phyloP scores from a whole-genome alignment of 2,888 invertebrate genomes.

The Steinernema carpocapsae region DNA sequence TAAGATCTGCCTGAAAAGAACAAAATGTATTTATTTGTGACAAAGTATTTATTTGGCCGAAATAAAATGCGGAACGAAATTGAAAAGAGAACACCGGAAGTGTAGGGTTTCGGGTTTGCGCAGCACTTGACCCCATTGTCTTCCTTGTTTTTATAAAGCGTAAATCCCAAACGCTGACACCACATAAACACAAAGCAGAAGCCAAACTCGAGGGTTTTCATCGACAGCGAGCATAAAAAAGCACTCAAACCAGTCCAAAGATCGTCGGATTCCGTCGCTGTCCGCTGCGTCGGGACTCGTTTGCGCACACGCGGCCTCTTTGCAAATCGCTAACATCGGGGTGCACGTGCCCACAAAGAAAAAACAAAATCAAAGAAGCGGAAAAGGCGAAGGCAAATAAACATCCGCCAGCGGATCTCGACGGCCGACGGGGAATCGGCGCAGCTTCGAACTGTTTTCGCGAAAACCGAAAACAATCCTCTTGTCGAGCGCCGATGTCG shows the following conservation, averaged over 20 bases:
- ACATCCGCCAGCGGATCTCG: background rate
- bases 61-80: background rate
- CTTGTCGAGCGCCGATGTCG: background rate
- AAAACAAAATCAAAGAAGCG: conserved; percentile 1
- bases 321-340: background rate
- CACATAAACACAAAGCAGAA: too few species aligned
- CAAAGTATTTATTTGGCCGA: background rate
- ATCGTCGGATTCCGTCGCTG: too few species aligned
- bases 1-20: background rate
- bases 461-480: background rate
- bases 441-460: background rate
- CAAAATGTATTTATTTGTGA: conserved; percentile 4
- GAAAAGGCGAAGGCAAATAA: conserved; percentile 1
- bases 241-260: too few species aligned
- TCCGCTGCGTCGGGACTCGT: too few species aligned
- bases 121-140: too few species aligned
- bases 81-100: background rate
- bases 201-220: too few species aligned
- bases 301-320: background rate
- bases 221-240: too few species aligned
- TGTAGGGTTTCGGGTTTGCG: too few species aligned
- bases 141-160: too few species aligned
- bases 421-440: too few species aligned
- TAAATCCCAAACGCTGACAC: too few species aligned
- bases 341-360: conserved; percentile 15